Evolutionary conservation across 1,140 invertebrate genomes (phyloP), one percentile per base, ranked within the genome.

Genomic region (Zelostemma sp.): DNA sequence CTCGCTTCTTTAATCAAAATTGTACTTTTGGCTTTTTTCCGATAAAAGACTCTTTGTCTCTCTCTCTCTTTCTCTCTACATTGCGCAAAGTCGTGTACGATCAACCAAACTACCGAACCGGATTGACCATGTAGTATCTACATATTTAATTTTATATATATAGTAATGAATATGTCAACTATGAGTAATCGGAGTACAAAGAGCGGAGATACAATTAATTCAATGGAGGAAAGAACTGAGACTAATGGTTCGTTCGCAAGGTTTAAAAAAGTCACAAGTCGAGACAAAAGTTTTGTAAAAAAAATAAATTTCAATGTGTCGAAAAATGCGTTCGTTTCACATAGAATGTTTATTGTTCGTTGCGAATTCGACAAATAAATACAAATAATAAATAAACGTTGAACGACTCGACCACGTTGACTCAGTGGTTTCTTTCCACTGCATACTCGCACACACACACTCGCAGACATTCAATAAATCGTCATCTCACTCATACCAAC

Each of bases 21-120:
- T 75, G 73, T 75, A 75, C 73, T 77, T 74, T 77, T 77, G 73
- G 75, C 72, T 75, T 77, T 74, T 35, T 61, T 57, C 68, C 54
- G 49, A 67, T 59, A 60, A 19, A 48, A 63, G 35, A 68, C 70
- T 72, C 54, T 54, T 47, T 56, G 41, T 67, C 48, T 68, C n/a
- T n/a, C n/a, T n/a, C n/a, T n/a, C n/a, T n/a, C n/a, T n/a, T n/a
- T n/a, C n/a, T n/a, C n/a, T n/a, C 54, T 66, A 58, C 58, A 68
- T 69, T 41, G 61, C 57, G 51, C 59, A 70, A 67, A 60, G 31
- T 57, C 25, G 47, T 25, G 21, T 68, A 61, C 45, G 43, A 61
- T 69, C 45, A 72, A 68, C 57, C 65, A 72, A 75, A 63, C 54
- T 71, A 70, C 68, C 49, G 28, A 75, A 73, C 51, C 50, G 50